phyloP scores from a whole-genome alignment of 2,113 vertebrate species.

The Collichthys lucidus region DNA sequence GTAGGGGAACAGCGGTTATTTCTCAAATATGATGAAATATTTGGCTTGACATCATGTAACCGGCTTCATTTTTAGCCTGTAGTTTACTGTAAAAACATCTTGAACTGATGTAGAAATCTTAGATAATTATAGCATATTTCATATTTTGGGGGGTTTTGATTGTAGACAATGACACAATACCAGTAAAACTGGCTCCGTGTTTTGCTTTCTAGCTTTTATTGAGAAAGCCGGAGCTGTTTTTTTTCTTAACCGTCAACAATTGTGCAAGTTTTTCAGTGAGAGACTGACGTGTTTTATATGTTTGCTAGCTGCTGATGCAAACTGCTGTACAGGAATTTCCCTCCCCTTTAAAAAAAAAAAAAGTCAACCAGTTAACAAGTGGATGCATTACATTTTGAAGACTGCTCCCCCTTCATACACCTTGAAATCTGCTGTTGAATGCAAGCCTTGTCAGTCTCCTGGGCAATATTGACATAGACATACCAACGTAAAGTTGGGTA shows the following conservation, averaged over 20 bases:
- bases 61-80: background rate
- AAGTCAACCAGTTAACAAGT: conserved; percentile 43
- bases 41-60: background rate
- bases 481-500: conserved; percentile 69
- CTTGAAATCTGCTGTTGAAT: conserved; percentile 65
- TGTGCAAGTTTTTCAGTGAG: background rate
- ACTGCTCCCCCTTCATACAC: conserved; percentile 18
- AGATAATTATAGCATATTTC: background rate
- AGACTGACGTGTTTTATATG: background rate
- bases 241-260: background rate
- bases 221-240: background rate
- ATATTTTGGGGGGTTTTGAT: background rate
- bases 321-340: background rate
- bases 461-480: conserved; percentile 73
- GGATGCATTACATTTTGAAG: conserved; percentile 53
- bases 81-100: background rate
- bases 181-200: background rate
- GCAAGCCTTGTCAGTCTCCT: conserved; percentile 64
- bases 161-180: background rate
- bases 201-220: background rate
- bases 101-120: background rate
- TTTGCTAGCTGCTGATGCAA: background rate
- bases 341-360: conserved; percentile 6
- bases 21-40: background rate
- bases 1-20: background rate